phyloP scores from a whole-genome alignment of 1,140 invertebrate genomes.

The Dreissena polymorpha region DNA sequence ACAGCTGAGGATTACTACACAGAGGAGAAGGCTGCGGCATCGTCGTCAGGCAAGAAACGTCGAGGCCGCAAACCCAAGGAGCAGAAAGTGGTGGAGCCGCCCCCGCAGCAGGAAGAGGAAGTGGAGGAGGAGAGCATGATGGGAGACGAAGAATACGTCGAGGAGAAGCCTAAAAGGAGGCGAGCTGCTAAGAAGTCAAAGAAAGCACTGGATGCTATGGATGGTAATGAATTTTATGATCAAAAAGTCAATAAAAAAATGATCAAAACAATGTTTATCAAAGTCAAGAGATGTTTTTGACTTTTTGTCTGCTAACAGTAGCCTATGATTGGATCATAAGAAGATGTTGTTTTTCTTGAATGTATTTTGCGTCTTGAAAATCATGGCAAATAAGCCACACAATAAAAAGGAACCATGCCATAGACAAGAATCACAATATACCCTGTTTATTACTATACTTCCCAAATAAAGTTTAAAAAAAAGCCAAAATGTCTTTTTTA shows the following conservation, averaged over 20 bases:
- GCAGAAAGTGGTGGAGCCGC: conserved; percentile 23
- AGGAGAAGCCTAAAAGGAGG: conserved; percentile 32
- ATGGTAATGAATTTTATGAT: conserved; percentile 19
- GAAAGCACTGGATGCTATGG: conserved; percentile 53
- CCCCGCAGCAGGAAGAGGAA: conserved; percentile 21
- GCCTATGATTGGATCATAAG: too few relatives aligned
- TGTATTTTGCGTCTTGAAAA: too few relatives aligned
- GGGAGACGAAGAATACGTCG: conserved; percentile 45
- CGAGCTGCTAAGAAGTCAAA: conserved; percentile 48
- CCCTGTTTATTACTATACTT: too few relatives aligned
- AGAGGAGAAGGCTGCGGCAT: conserved; percentile 20
- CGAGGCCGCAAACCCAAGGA: conserved; percentile 45
- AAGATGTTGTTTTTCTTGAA: too few relatives aligned
- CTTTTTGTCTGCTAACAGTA: too few relatives aligned
- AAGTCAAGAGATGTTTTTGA: too few relatives aligned
- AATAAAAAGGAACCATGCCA: too few relatives aligned
- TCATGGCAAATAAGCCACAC: too few relatives aligned
- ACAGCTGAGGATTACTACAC: conserved; percentile 52
- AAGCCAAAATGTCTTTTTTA: too few relatives aligned
- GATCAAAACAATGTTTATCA: too few relatives aligned
- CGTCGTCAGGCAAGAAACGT: conserved; percentile 39
- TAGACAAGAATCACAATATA: too few relatives aligned
- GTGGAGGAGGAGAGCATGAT: conserved; percentile 41
- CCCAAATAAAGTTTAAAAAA: too few relatives aligned
- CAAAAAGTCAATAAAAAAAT: background rate